Evolutionary conservation across 2,888 invertebrate species (phyloP), one percentile per base, ranked within the genome.

Genomic region (Eudasyphora cyanicolor): DNA sequence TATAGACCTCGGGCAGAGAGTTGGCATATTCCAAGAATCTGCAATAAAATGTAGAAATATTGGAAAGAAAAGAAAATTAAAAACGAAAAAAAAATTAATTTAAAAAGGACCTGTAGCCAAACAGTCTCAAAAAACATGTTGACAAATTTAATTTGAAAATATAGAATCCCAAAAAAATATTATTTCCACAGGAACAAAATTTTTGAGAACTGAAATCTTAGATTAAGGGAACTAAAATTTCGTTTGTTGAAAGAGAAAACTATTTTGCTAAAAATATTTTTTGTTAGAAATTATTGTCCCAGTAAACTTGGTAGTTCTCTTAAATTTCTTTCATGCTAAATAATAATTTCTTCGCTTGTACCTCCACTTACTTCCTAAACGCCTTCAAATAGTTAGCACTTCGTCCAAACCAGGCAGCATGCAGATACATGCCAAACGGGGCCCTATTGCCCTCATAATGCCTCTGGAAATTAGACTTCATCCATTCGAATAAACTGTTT

Each of bases 371-470:
- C 87, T 93, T 92, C 12, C 89, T 88, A 42, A 94, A 93, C 0
- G 94, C 95, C 0, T 91, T 89, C 8, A 92, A 90, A 42, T 94
- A 89, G 27, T 93, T 92, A 12, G 92, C 92, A 77, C 93, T 91
- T 29, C 89, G 89, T 0, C 93, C 76, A 86, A 95, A 94, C 94
- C 95, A 95, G 5, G 94, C 93, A 2, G 95, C 94, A 88, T 95
- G 95, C 67, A 95, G 90, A 88, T 93, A 95, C 87, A 95, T 93
- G 0, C 95, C 95, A 87, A 95, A 95, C 0, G 95, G 96, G 5
- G 96, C 94, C 0, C 94, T 92, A 89, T 94, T 95, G 5, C 93
- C 93, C 0, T 92, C 86, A 89, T 96, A 96, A 86, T 95, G 94
- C 0, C 93, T 92, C 62, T 94, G 91, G 87, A 96, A 96, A 90